A percentile compares a stretch with the other conserved stretches of the same genome.
Evolutionary conservation across 2,113 vertebrate genomes (phyloP).

Genomic region (Neoarius graeffei): DNA sequence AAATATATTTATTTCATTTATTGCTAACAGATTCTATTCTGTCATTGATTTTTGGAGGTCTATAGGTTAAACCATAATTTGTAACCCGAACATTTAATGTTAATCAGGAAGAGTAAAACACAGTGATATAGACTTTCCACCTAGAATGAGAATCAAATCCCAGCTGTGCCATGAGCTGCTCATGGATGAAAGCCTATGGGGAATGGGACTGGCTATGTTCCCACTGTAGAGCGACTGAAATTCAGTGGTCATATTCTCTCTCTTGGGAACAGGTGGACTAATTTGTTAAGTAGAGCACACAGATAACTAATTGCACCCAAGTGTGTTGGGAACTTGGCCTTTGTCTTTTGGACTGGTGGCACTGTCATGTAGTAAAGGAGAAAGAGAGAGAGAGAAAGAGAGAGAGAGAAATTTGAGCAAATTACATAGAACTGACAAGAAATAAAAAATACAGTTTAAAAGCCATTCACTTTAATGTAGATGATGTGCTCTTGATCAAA

Average conservation of each 20-base stretch:
- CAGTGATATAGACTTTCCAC: neutral
- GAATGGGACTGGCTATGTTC: neutral
- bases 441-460: neutral
- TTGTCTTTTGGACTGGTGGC: neutral
- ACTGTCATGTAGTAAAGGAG: neutral
- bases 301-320: neutral
- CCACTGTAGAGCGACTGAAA: neutral
- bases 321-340: neutral
- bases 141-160: neutral
- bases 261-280: neutral
- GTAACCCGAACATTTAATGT: constrained; percentile 26
- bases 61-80: constrained; percentile 30
- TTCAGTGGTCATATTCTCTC: neutral
- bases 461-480: neutral
- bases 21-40: constrained; percentile 14
- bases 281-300: neutral
- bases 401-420: neutral
- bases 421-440: neutral
- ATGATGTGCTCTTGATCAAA: neutral
- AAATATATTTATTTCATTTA: neutral
- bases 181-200: neutral
- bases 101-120: constrained; percentile 22
- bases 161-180: constrained; percentile 21
- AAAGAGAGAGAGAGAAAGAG: neutral
- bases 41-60: constrained; percentile 24